Conservation (phyloP, 2,113 vertebrate species). For the Barbus barbus region DNA sequence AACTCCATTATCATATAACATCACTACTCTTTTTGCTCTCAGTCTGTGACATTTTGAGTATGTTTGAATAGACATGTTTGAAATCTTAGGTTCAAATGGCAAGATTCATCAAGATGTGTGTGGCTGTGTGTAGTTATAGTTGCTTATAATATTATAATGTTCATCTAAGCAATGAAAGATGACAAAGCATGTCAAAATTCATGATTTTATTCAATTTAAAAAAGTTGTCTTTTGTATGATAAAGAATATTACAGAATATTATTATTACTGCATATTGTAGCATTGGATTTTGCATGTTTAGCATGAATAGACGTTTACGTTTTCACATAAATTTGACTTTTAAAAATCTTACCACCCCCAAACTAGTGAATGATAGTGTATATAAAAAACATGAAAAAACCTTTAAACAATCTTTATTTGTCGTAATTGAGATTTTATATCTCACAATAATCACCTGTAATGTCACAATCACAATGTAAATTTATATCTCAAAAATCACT, state of each 20-base stretch:
- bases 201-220: neutral
- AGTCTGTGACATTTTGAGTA: slow-evolving; percentile 28
- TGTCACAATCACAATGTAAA: too few species aligned
- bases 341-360: too few species aligned
- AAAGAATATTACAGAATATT: neutral
- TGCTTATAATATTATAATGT: neutral
- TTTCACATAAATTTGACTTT: too few species aligned
- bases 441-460: neutral
- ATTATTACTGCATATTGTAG: too few species aligned
- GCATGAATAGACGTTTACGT: too few species aligned
- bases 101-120: neutral
- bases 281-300: neutral
- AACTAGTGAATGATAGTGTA: too few species aligned
- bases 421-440: too few species aligned
- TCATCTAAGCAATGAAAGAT: too few species aligned
- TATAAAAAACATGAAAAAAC: too few species aligned
- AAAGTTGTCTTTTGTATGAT: neutral
- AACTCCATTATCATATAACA: slow-evolving; percentile 26
- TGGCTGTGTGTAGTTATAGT: neutral
- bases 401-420: too few species aligned
- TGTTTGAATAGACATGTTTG: neutral
- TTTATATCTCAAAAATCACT: too few species aligned
- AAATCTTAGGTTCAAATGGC: neutral
- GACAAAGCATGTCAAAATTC: neutral
- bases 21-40: slow-evolving; percentile 5